A percentile compares a stretch with the other conserved stretches of the same genome.
Evolutionary conservation across 2,797 vertebrate genomes (phyloP).

Genomic region (Aratinga solstitialis): DNA sequence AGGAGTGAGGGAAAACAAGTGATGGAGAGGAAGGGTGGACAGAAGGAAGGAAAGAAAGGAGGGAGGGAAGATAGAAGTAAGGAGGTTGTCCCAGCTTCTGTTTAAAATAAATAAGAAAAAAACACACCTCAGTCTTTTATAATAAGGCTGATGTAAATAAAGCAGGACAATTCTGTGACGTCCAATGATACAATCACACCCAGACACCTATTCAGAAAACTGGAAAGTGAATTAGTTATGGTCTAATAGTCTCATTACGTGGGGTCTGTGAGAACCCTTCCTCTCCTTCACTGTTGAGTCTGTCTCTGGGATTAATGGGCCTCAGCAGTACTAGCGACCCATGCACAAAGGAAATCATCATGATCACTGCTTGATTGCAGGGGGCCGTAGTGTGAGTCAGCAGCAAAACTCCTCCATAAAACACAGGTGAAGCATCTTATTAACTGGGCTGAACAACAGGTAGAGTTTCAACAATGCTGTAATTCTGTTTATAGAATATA

Average conservation of each 20-base stretch:
- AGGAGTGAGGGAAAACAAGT: background rate
- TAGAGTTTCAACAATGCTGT: constrained; percentile 34
- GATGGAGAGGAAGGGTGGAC: background rate
- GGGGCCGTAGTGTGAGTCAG: background rate
- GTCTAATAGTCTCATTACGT: background rate
- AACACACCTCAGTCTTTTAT: background rate
- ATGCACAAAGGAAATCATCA: background rate
- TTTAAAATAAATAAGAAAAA: background rate
- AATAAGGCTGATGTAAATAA: background rate
- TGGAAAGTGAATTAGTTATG: background rate
- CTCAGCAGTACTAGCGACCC: background rate
- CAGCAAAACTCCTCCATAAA: background rate
- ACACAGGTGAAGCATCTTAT: background rate
- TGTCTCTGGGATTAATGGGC: background rate
- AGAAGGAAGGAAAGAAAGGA: background rate
- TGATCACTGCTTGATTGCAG: background rate
- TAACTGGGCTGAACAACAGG: constrained; percentile 44
- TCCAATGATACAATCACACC: background rate
- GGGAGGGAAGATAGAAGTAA: background rate
- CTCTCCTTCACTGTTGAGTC: background rate
- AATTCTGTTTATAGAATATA: constrained; percentile 55
- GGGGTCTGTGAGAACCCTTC: background rate
- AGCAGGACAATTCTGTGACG: background rate
- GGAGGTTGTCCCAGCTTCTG: background rate
- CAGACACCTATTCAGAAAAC: background rate